These are phyloP conservation scores for Cyanoliseus patagonus DNA, from an alignment of 2,113 vertebrate species.

Conservation along the genomic window DNA sequence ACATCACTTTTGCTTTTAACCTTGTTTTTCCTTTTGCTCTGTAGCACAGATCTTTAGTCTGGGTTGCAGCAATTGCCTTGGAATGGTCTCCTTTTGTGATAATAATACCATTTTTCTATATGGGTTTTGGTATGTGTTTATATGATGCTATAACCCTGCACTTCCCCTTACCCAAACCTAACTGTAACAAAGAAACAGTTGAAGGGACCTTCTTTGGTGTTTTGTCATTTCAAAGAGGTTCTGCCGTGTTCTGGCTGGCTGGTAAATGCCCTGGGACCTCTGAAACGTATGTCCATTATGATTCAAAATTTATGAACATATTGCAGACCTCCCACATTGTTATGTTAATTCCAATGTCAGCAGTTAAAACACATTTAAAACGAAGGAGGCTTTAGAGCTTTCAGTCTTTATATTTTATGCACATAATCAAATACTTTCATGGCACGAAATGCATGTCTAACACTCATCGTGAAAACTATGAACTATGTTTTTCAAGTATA, in stretches of 20 bases:
- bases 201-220: neutral
- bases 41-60: neutral
- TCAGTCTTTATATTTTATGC: conserved; percentile 59
- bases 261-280: neutral
- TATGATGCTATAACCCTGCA: neutral
- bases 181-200: neutral
- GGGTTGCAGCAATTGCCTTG: neutral
- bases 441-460: conserved; percentile 52
- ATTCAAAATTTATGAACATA: conserved; percentile 54
- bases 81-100: neutral
- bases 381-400: conserved; percentile 54
- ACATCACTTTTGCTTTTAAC: neutral
- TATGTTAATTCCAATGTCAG: conserved; percentile 65
- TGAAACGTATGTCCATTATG: neutral
- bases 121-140: neutral
- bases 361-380: conserved; percentile 72
- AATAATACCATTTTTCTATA: neutral
- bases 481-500: conserved; percentile 53
- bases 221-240: neutral
- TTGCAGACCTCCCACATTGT: conserved; percentile 38
- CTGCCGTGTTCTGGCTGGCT: neutral
- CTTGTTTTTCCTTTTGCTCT: neutral
- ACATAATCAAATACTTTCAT: conserved; percentile 60
- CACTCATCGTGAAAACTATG: conserved; percentile 46
- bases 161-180: neutral